These are phyloP conservation scores for Oegoconia quadripuncta DNA, from an alignment of 2,888 invertebrate genomes.

Conservation along the genomic window DNA sequence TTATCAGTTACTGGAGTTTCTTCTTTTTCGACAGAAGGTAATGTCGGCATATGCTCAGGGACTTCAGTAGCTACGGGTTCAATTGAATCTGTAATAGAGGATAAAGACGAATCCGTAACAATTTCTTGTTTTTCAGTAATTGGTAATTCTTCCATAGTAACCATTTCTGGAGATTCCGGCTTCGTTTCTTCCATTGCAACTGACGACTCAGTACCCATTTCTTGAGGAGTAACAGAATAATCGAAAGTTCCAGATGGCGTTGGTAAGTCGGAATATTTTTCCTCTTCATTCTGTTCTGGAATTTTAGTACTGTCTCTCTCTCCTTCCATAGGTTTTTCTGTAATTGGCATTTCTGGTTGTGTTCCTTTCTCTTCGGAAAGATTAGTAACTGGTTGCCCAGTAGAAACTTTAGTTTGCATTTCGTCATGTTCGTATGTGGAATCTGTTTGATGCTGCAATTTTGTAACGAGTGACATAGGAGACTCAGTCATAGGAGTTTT, in stretches of 20 bases:
- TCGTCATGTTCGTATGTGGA: conserved; percentile 1
- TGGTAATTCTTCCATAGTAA: neutral
- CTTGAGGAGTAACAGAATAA: neutral
- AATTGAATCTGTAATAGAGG: neutral
- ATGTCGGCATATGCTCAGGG: neutral
- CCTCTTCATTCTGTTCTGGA: neutral
- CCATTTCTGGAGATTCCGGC: conserved; percentile 4
- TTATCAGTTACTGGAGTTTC: neutral
- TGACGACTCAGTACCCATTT: neutral
- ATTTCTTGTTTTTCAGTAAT: conserved; percentile 3
- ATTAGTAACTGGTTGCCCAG: neutral
- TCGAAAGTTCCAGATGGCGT: conserved; percentile 3
- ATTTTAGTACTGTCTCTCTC: conserved; percentile 3
- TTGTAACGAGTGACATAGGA: conserved; percentile 3
- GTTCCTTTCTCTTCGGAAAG: neutral
- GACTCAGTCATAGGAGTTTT: conserved; percentile 9
- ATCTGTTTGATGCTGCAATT: neutral
- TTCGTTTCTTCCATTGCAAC: neutral
- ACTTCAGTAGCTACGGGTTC: no score
- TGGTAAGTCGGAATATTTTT: neutral
- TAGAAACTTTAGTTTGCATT: conserved; percentile 10
- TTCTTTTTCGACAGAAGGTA: neutral
- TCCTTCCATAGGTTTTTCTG: neutral
- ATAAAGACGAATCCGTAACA: neutral
- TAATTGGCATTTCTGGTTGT: conserved; percentile 3